Percentiles rank a stretch among this genome's conserved stretches.
phyloP scores from a whole-genome alignment of 2,113 vertebrate genomes.

The Sinosuthora webbiana region DNA sequence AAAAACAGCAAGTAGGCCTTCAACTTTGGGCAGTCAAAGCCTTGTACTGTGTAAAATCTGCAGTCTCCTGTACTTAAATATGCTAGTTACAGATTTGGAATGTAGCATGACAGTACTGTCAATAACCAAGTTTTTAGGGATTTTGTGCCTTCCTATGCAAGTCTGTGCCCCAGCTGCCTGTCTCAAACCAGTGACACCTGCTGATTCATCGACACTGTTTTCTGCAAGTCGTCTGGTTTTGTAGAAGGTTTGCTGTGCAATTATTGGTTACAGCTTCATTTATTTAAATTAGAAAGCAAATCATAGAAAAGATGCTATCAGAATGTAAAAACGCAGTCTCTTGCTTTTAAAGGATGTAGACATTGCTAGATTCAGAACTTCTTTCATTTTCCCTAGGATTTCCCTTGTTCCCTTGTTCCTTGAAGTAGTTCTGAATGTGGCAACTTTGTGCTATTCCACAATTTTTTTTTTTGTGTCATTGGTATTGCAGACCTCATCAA shows the following conservation, averaged over 20 bases:
- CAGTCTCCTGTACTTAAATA: background rate
- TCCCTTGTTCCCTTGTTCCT: background rate
- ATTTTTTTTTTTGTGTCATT: background rate
- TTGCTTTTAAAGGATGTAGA: background rate
- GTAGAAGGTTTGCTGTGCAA: background rate
- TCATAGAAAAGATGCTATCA: background rate
- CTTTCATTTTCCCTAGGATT: accelerated
- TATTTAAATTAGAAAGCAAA: background rate
- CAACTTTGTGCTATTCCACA: accelerated
- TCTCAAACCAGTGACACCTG: background rate
- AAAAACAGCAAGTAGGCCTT: background rate
- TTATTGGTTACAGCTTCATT: background rate
- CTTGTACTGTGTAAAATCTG: background rate
- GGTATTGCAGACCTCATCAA: background rate
- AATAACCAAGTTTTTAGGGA: background rate
- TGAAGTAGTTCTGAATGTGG: background rate
- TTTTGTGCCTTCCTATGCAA: background rate
- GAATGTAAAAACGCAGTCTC: background rate
- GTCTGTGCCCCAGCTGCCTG: background rate
- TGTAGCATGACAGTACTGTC: accelerated
- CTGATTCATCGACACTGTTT: background rate
- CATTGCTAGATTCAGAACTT: background rate
- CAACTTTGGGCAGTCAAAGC: accelerated
- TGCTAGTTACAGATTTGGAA: accelerated
- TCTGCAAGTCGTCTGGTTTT: background rate